Conservation (phyloP, 2,888 invertebrate species). For the Poecilus cupreus region DNA sequence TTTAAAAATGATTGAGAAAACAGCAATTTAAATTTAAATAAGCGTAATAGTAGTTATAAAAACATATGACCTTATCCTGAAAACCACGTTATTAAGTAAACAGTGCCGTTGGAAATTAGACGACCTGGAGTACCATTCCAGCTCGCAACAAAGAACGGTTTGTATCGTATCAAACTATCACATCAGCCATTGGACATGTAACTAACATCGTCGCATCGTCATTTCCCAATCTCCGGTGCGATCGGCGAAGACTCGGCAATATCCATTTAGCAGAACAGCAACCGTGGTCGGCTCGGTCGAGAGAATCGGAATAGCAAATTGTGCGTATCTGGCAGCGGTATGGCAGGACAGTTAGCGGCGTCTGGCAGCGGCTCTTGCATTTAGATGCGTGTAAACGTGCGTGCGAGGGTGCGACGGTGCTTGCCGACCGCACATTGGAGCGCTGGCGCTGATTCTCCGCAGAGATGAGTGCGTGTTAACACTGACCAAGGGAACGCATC, state of each 20-base stretch:
- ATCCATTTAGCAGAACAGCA: constrained; percentile 36
- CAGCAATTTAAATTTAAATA: no score
- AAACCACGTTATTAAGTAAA: no score
- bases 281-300: constrained; percentile 1
- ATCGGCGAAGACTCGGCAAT: constrained; percentile 16
- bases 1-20: no score
- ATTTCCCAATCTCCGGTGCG: not conserved
- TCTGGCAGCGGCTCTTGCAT: constrained; percentile 36
- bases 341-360: constrained; percentile 23
- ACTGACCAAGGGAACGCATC: constrained; percentile 22
- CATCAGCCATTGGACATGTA: not conserved
- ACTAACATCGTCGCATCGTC: not conserved
- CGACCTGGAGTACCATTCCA: not conserved
- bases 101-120: no score
- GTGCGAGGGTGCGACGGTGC: constrained; percentile 3
- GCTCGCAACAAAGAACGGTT: not conserved
- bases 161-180: not conserved
- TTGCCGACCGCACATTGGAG: not conserved
- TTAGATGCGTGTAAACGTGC: constrained; percentile 47
- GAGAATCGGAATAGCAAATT: constrained; percentile 44
- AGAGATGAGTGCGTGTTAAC: not conserved
- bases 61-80: no score
- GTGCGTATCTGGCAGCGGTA: constrained; percentile 44
- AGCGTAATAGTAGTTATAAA: no score
- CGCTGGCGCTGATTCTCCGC: not conserved